Base-by-base conservation (phyloP, 2,888 invertebrate species). In the Monopis laevigella region DNA sequence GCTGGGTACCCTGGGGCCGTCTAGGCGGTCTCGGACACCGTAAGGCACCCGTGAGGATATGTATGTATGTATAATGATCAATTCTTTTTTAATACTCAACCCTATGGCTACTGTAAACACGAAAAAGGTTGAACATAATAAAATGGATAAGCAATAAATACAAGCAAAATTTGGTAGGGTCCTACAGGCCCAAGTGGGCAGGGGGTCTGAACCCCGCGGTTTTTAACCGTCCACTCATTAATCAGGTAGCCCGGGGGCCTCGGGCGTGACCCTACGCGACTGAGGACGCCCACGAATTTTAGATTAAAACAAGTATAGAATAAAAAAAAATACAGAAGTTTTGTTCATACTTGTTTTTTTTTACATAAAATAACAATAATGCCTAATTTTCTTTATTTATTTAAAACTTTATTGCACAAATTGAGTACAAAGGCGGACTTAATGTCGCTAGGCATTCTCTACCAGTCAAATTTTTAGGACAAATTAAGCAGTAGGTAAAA, bases 71-170 rank as follows among this genome's bases (percentile, higher is more conserved):
- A n/a, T n/a, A n/a, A n/a, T n/a, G n/a, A n/a, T n/a, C n/a, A n/a
- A n/a, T n/a, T n/a, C n/a, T n/a, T n/a, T n/a, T n/a, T n/a, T n/a
- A n/a, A 32, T 32, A 17, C 17, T 32, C n/a, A 32, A 17, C n/a
- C 2, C 40, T 40, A 28, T 29, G 28, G 27, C 29, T n/a, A 36
- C 19, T 19, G 54, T 53, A 56, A 58, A 58, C 56, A 58, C 50
- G 57, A 52, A 58, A 55, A 55, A 56, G 55, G 52, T 55, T 57
- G 58, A 54, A 57, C 54, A 52, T 58, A 62, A 65, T 63, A 60
- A 64, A 64, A 65, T 59, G 59, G 58, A 60, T 63, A 59, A 63
- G 64, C 59, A 63, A 68, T 68, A 66, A 68, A 72, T 51, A 57
- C 55, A 58, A 43, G 48, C 46, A 47, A 42, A 45, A 30, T 41